Percentiles rank a stretch among this genome's conserved stretches.
phyloP scores from a whole-genome alignment of 2,113 vertebrate species.

The Xenotilapia leptura region DNA sequence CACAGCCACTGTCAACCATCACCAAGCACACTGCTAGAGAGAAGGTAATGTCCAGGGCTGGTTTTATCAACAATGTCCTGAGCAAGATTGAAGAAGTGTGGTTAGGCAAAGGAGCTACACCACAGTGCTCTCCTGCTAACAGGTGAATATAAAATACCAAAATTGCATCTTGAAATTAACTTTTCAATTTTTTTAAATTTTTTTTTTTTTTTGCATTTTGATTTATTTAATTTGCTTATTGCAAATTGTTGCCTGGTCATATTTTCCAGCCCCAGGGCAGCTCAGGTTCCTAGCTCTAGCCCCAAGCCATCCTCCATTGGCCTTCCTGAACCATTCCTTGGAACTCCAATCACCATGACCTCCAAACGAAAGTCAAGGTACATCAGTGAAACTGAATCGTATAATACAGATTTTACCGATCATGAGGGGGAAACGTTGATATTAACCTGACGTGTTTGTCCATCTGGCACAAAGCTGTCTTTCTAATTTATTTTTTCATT shows the following conservation, averaged over 20 bases:
- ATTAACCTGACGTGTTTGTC: neutral
- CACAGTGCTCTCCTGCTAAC: slow-evolving; percentile 43
- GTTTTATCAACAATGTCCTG: slow-evolving; percentile 84
- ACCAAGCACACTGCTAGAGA: slow-evolving; percentile 73
- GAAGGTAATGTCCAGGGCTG: slow-evolving; percentile 81
- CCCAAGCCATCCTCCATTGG: slow-evolving; percentile 21
- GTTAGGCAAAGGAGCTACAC: slow-evolving; percentile 67
- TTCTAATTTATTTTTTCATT: neutral
- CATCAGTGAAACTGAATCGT: neutral
- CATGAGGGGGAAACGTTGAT: neutral
- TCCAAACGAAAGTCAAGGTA: slow-evolving; percentile 84
- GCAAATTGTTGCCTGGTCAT: neutral
- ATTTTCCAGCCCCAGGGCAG: slow-evolving; percentile 56
- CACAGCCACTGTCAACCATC: slow-evolving; percentile 86
- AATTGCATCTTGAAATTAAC: neutral
- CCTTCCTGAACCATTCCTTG: slow-evolving; percentile 78
- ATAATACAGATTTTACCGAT: neutral
- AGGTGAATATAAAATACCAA: slow-evolving; percentile 60
- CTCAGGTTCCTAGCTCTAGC: slow-evolving; percentile 38
- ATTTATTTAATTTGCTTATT: neutral
- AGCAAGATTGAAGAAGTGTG: slow-evolving; percentile 89
- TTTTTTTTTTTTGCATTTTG: neutral
- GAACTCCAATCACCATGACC: slow-evolving; percentile 79
- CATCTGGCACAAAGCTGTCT: accelerated
- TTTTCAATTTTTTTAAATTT: neutral